phyloP scores from a whole-genome alignment of 2,113 vertebrate species.

The Antechinus stuartii region DNA sequence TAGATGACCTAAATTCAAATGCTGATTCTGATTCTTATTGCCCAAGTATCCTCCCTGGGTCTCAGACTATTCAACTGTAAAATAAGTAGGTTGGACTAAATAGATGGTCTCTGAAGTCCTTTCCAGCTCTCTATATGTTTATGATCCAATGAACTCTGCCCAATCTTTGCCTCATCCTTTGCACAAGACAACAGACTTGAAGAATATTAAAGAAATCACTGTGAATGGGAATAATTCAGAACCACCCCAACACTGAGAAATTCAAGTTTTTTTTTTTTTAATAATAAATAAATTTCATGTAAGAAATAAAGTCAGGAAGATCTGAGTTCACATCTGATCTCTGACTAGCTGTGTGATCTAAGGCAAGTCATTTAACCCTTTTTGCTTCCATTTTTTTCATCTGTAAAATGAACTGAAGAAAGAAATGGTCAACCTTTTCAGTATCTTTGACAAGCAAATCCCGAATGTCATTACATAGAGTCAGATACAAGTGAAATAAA shows the following conservation, averaged over 20 bases:
- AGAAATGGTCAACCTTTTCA: background rate
- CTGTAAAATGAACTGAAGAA: background rate
- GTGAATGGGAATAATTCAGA: background rate
- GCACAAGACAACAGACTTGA: background rate
- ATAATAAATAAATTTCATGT: background rate
- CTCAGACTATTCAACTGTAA: background rate
- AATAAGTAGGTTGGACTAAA: background rate
- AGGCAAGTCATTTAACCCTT: background rate
- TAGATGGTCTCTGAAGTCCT: background rate
- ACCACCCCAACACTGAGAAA: background rate
- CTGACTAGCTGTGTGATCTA: background rate
- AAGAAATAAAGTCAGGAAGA: background rate
- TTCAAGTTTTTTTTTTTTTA: background rate
- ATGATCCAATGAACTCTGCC: background rate
- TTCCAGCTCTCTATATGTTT: background rate
- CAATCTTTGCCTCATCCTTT: background rate
- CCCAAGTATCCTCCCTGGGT: background rate
- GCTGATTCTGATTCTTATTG: background rate
- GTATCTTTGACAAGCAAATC: background rate
- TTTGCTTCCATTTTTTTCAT: background rate
- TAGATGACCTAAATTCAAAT: background rate
- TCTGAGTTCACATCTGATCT: background rate
- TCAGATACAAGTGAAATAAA: background rate
- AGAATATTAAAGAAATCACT: background rate
- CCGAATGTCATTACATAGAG: background rate